These are phyloP conservation scores for Rhea pennata DNA, from an alignment of 2,113 vertebrate genomes.

Conservation along the genomic window DNA sequence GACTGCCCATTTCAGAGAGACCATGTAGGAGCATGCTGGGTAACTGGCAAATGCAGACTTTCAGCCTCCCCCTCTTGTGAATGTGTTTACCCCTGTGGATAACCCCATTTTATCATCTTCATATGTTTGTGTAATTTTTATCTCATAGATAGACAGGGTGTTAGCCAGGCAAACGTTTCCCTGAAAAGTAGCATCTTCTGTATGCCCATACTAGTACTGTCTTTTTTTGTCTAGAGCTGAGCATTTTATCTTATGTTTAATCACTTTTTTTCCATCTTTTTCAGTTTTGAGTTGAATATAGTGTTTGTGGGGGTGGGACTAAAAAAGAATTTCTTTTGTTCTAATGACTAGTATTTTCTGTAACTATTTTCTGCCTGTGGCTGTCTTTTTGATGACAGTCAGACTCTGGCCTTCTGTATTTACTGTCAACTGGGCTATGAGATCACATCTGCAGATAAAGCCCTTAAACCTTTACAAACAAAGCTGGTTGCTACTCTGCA, in stretches of 20 bases:
- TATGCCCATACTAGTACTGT: slow-evolving; percentile 11
- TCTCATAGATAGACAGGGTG: slow-evolving; percentile 66
- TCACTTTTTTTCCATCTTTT: background rate
- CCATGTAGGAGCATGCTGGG: background rate
- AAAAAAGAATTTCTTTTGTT: slow-evolving; percentile 4
- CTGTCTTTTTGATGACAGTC: background rate
- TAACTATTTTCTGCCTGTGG: background rate
- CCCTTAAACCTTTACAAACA: background rate
- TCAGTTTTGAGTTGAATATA: background rate
- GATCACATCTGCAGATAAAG: background rate
- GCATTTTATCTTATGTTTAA: slow-evolving; percentile 14
- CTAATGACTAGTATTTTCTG: background rate
- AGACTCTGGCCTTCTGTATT: background rate
- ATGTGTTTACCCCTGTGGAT: slow-evolving; percentile 45
- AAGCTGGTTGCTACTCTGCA: background rate
- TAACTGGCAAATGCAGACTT: slow-evolving; percentile 48
- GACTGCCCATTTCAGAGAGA: background rate
- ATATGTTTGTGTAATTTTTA: slow-evolving; percentile 60
- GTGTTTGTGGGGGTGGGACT: background rate
- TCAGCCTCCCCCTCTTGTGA: slow-evolving; percentile 54
- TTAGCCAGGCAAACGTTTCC: slow-evolving; percentile 54
- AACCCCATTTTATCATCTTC: slow-evolving; percentile 47
- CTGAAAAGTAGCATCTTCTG: slow-evolving; percentile 60
- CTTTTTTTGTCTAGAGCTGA: slow-evolving; percentile 48
- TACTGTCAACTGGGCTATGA: background rate